Evolutionary conservation across 1,140 invertebrate species (phyloP), one percentile per base, ranked within the genome.

Genomic region (Goniozus legneri): DNA sequence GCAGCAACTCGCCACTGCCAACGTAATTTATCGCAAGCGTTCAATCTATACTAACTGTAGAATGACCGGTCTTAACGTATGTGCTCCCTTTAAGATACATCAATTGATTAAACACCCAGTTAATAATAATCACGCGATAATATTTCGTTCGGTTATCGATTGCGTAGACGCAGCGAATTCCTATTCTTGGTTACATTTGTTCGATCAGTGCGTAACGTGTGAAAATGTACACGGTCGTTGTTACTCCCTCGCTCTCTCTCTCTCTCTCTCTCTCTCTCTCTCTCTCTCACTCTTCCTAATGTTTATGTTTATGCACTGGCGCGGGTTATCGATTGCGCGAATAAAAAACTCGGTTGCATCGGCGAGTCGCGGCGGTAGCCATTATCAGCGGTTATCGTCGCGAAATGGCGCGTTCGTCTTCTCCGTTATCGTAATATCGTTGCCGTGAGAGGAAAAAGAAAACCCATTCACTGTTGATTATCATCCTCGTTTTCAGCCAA

Each of bases 1-100:
- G 32, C 58, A 61, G 38, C 55, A 57, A 27, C 46, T 60, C 46
- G 65, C 60, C 50, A 58, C 44, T 54, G 50, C 58, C 38, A 60
- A 50, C 33, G 58, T 60, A 44, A 45, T 36, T 31, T n/a, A n/a
- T n/a, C n/a, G n/a, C n/a, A n/a, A n/a, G n/a, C n/a, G n/a, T n/a
- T n/a, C n/a, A n/a, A n/a, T n/a, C n/a, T n/a, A n/a, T n/a, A n/a
- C n/a, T n/a, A n/a, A n/a, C n/a, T n/a, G n/a, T n/a, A n/a, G n/a
- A n/a, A n/a, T n/a, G n/a, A n/a, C n/a, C n/a, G n/a, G n/a, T n/a
- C n/a, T n/a, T n/a, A n/a, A n/a, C n/a, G n/a, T n/a, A n/a, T n/a
- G n/a, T n/a, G n/a, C n/a, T n/a, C n/a, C n/a, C n/a, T n/a, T n/a
- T n/a, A n/a, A n/a, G n/a, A n/a, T n/a, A n/a, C n/a, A n/a, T n/a